These are phyloP conservation scores for Mohoua ochrocephala DNA, from an alignment of 2,113 vertebrate species.

Conservation along the genomic window DNA sequence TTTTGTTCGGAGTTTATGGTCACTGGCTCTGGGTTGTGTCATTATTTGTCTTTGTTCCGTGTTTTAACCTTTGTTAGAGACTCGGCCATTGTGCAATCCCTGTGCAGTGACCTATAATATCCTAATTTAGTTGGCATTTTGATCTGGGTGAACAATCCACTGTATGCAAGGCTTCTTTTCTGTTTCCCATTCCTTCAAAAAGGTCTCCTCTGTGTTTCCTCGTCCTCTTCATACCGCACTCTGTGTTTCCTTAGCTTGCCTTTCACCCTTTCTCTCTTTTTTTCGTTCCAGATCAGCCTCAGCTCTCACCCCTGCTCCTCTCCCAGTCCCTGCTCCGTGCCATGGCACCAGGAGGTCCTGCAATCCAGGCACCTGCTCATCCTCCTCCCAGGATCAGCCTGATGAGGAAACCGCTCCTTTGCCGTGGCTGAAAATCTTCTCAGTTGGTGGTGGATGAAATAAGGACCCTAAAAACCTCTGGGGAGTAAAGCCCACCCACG, in stretches of 20 bases:
- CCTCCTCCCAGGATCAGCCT: background rate
- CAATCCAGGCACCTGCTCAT: background rate
- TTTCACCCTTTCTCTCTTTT: background rate
- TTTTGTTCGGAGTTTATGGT: constrained; percentile 48
- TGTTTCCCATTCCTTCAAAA: background rate
- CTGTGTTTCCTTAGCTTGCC: background rate
- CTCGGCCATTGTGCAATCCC: constrained; percentile 29
- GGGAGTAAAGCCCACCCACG: background rate
- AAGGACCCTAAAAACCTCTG: background rate
- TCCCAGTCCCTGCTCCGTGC: background rate
- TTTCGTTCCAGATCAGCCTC: background rate
- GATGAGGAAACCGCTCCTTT: background rate
- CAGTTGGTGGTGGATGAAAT: background rate
- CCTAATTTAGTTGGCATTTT: constrained; percentile 47
- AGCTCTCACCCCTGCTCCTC: background rate
- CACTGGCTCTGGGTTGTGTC: constrained; percentile 45
- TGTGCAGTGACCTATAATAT: constrained; percentile 44
- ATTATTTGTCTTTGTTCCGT: constrained; percentile 48
- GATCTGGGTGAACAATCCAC: background rate
- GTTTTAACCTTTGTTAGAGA: constrained; percentile 63
- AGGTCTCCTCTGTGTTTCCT: background rate
- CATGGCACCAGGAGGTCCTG: background rate
- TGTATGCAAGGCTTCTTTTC: background rate
- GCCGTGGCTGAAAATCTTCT: background rate
- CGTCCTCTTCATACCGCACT: background rate